Base-by-base conservation (phyloP, 2,797 vertebrate genomes). In the Darevskia mixta region DNA sequence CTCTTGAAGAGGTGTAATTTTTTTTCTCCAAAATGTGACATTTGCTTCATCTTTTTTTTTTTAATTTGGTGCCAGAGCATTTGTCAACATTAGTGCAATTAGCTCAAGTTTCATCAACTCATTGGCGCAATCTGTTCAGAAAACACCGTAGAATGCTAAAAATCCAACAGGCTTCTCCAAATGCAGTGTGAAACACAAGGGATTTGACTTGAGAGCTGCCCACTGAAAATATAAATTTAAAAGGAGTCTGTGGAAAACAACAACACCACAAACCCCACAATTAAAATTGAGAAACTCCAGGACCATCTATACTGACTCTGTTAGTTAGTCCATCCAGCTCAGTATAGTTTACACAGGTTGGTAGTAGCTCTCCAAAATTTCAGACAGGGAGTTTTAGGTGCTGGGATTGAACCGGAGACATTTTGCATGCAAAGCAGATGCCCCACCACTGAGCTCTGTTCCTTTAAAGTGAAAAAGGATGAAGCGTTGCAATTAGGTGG, bases 41-140 rank as follows among this genome's bases (percentile, higher is more conserved):
- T 93, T 93, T 95, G 92, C 93, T 66, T 72, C 41, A 25, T 71
- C 32, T 58, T 80, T 18, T 7, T 17, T 20, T 41, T 76, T 38
- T 27, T 6, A 29, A 29, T 96, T 96, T 94, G 81, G 88, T 94
- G 91, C 92, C 93, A 94, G 91, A 94, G 76, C 94, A 96, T 97
- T 97, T 96, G 95, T 97, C 97, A 96, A 94, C 96, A 96, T 97
- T 96, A 96, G 95, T 95, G 94, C 96, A 96, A 97, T 97, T 97
- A 97, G 95, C 94, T 97, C 91, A 96, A 96, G 93, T 97, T 97
- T 96, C 95, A 97, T 96, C 97, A 97, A 88, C 96, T 96, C 95
- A 95, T 93, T 96, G 83, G 84, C 91, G 94, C 96, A 97, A 96
- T 96, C 97, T 97, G 97, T 96, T 97, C 96, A 94, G 94, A 96